A percentile compares a stretch with the other conserved stretches of the same genome.
Evolutionary conservation across 2,888 invertebrate species (phyloP).

Genomic region (Pomacea canaliculata): DNA sequence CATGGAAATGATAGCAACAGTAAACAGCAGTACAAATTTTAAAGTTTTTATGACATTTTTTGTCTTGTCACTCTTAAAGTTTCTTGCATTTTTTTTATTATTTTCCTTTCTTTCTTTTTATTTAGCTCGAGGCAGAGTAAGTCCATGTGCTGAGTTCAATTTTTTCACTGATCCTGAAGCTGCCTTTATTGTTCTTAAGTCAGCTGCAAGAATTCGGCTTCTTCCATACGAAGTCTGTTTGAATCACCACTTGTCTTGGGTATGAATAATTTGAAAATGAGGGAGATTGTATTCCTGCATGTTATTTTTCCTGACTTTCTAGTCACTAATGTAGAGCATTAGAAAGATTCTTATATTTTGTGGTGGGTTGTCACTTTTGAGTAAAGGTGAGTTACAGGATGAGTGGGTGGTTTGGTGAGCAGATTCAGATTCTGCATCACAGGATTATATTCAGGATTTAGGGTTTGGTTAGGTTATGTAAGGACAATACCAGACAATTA

Average conservation of each 20-base stretch:
- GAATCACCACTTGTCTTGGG: conserved; percentile 31
- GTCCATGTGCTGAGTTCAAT: conserved; percentile 80
- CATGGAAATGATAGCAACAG: no score
- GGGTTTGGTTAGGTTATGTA: no score
- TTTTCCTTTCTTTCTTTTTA: no score
- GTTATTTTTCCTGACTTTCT: not conserved
- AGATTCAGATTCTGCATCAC: no score
- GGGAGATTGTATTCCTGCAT: not conserved
- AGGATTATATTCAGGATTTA: no score
- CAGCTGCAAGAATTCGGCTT: conserved; percentile 26
- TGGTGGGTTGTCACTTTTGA: not conserved
- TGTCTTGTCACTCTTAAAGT: no score
- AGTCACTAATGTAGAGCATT: not conserved
- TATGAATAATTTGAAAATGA: conserved; percentile 4
- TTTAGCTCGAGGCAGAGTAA: conserved; percentile 28
- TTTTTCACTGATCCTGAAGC: conserved; percentile 84
- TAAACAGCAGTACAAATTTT: no score
- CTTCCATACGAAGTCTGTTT: conserved; percentile 33
- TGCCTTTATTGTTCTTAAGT: conserved; percentile 77
- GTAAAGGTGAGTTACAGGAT: no score
- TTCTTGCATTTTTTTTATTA: no score
- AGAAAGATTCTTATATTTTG: not conserved
- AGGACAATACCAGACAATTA: no score
- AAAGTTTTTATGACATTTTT: no score
- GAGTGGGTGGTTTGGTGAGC: no score